Evolutionary conservation across 2,797 vertebrate species (phyloP).

Genomic region (Parauchenoglanis ngamensis): DNA sequence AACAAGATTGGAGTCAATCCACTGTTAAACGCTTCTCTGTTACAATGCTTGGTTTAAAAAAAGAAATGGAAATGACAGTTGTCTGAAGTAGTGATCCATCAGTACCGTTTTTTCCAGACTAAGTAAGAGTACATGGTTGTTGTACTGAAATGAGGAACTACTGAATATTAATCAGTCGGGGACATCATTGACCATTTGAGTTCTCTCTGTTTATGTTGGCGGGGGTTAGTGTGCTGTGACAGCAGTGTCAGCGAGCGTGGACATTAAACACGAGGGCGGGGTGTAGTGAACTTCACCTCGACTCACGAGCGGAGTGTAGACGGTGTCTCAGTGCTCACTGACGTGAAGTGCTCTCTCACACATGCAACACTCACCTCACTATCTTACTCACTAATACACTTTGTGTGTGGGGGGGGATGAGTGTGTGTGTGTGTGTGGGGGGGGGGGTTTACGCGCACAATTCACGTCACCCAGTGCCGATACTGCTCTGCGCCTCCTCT

Average conservation of each 20-base stretch:
- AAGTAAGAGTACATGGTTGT: not conserved
- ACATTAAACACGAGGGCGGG: not conserved
- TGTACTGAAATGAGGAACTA: not conserved
- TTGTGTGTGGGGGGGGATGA: not conserved
- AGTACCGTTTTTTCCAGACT: not conserved
- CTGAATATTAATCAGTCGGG: not conserved
- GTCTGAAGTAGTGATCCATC: not conserved
- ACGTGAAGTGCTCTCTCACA: not conserved
- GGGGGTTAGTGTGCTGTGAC: not conserved
- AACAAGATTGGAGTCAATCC: not conserved
- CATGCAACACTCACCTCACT: not conserved
- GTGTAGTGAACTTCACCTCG: not conserved
- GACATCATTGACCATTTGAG: not conserved
- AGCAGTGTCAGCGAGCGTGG: not conserved
- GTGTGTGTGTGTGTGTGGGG: not conserved
- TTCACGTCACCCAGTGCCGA: not conserved
- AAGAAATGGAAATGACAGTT: not conserved
- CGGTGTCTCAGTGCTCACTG: not conserved
- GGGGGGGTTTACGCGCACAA: not conserved
- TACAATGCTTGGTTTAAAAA: not conserved
- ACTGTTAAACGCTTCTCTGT: not conserved
- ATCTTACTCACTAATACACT: not conserved
- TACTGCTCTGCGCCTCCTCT: not conserved
- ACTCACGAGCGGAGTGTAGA: too few relatives aligned
- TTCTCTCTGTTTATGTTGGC: not conserved